Evolutionary conservation across 2,888 invertebrate genomes (phyloP), one percentile per base, ranked within the genome.

Genomic region (Hecatera dysodea): DNA sequence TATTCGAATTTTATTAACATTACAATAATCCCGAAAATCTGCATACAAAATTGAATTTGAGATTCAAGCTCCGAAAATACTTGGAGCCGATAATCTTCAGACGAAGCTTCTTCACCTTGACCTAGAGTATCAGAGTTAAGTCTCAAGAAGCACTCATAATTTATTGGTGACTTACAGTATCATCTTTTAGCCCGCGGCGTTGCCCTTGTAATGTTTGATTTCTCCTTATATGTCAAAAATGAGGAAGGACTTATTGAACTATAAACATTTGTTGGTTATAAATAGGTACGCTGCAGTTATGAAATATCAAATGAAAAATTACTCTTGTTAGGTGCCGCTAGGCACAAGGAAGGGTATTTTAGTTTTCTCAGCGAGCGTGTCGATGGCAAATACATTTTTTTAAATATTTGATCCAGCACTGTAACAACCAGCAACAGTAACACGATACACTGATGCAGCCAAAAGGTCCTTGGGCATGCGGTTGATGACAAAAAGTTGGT

Each of bases 41-140:
- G n/a, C 52, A 55, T 39, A 59, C 2, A 27, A 55, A 27, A 48
- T 48, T 48, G 1, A 39, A 72, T 42, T 7, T n/a, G 1, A 24
- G 8, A 53, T 36, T 66, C 17, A 15, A 44, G 27, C 36, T 80
- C 56, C 80, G 76, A 68, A 80, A 75, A 75, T 52, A 63, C 2
- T 39, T 39, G 5, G 15, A 52, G 19, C 33, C 53, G 27, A 67
- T 42, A 66, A 64, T 68, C 56, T 61, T 60, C 44, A 53, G 9
- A 62, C 6, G 11, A 63, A 50, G n/a, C 33, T 12, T 56, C 33
- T 44, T 62, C n/a, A 69, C 81, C 81, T 81, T 80, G 81, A 65
- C 78, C 73, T 11, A 61, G 53, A 70, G 56, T 33, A 44, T 67
- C 15, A 27, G 7, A 69, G 29, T 52, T 22, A 48, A 36, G 7